Evolutionary conservation across 35 echinoderm and acorn worm species (phyloP), one percentile per base, ranked within the genome.

Genomic region (Strongylocentrotus purpuratus): DNA sequence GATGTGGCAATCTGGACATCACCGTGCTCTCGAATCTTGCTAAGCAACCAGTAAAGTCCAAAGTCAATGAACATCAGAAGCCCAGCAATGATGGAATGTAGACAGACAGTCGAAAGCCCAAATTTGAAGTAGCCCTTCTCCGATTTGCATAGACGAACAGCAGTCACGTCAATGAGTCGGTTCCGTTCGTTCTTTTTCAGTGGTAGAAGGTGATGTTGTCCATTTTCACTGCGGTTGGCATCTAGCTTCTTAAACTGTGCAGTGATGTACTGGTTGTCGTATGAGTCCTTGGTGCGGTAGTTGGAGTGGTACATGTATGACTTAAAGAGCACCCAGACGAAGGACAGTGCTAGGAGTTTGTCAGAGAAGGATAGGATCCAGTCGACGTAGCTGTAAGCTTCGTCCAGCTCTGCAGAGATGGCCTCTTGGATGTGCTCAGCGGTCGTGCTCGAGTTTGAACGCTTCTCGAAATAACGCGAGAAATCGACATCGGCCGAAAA

Each of bases 201-300:
- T 17, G 98, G 98, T 9, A 99, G 61, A 11, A 99, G 25, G 85
- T 55, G 52, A 47, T 95, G 70, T 65, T 90, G 93, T 7, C 94
- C 95, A 45, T 95, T 52, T 47, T 96, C 41, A 31, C 94, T 94
- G 11, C 98, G 90, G 46, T 88, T 93, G 12, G 60, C 96, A 87
- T 99, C 98, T 32, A 99, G 65, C 88, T 96, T 95, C 93, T 97
- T 95, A 48, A 97, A 99, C 45, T 96, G 94, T 25, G 35, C 32
- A 28, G 98, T 99, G 58, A 99, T 94, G 87, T 99, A 99, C 61
- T 92, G 97, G 59, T 99, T 99, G 92, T 99, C 98, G 86, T 97
- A 99, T 7, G 95, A 86, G 71, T 99, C 98, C 85, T 97, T 99
- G 22, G 98, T 99, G 22, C 95, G 94, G 35, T 97, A 99, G 46